These are phyloP conservation scores for Oryzias curvinotus DNA, from an alignment of 2,113 vertebrate species.

Conservation along the genomic window DNA sequence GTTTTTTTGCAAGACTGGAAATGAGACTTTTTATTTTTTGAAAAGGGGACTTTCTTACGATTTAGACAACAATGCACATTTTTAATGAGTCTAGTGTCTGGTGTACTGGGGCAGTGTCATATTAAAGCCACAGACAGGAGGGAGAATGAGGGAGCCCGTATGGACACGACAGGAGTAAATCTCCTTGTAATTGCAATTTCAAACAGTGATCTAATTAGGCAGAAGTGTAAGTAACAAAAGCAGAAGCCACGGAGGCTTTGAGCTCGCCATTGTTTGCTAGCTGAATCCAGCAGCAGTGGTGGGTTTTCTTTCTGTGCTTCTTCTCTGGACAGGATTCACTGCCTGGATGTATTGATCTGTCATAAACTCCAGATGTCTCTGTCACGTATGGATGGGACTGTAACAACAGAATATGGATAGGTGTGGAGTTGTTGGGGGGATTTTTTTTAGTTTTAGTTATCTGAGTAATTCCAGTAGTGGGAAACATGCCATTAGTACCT, in stretches of 20 bases:
- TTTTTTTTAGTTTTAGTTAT: conserved; percentile 3
- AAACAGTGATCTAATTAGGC: conserved; percentile 39
- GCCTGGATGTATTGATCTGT: conserved; percentile 16
- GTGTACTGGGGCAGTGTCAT: not conserved
- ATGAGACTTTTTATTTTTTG: no score
- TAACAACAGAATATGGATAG: conserved; percentile 17
- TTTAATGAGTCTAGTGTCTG: not conserved
- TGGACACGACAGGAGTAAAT: conserved; percentile 21
- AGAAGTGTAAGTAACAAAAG: conserved; percentile 40
- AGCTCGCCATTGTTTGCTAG: conserved; percentile 36
- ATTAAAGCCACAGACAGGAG: conserved; percentile 12
- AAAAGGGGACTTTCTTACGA: no score
- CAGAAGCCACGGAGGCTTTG: conserved; percentile 21
- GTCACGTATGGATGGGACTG: conserved; percentile 11
- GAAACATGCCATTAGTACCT: not conserved
- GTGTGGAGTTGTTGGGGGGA: conserved; percentile 25
- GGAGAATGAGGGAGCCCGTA: conserved; percentile 14
- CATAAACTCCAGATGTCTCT: conserved; percentile 31
- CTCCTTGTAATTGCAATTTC: conserved; percentile 43
- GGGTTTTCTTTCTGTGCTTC: conserved; percentile 5
- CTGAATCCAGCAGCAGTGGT: conserved; percentile 19
- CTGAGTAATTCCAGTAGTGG: not conserved
- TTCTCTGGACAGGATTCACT: conserved; percentile 26
- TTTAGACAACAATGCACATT: no score
- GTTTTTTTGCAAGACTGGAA: no score